Percentiles rank a stretch among this genome's conserved stretches.
phyloP scores from a whole-genome alignment of 2,888 invertebrate genomes.

The Conops quadrifasciatus region DNA sequence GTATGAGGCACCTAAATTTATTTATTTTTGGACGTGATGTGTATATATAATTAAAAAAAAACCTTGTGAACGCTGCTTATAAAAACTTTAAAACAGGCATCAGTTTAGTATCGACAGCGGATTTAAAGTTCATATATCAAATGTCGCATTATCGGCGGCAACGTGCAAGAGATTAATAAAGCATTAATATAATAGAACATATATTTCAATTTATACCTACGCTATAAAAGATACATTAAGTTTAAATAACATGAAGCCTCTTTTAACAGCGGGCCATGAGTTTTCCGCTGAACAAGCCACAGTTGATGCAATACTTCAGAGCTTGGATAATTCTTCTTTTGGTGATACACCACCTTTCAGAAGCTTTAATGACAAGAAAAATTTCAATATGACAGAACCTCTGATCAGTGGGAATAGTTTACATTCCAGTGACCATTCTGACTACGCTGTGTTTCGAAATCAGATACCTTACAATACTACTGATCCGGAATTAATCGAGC shows the following conservation, averaged over 20 bases:
- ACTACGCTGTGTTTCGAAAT: slow-evolving; percentile 52
- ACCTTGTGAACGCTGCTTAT: too few species aligned
- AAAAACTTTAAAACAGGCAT: too few species aligned
- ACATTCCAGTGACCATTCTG: slow-evolving; percentile 41
- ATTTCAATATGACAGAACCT: not conserved
- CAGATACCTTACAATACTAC: slow-evolving; percentile 59
- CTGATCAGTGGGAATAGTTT: slow-evolving; percentile 14
- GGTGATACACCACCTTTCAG: slow-evolving; percentile 45
- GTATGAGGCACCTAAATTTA: too few species aligned
- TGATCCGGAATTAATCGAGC: slow-evolving; percentile 58
- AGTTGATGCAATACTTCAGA: slow-evolving; percentile 60
- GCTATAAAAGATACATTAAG: too few species aligned
- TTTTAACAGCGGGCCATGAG: slow-evolving; percentile 45
- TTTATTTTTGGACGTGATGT: too few species aligned
- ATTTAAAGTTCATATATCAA: too few species aligned
- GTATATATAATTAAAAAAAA: too few species aligned
- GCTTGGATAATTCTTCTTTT: slow-evolving; percentile 53
- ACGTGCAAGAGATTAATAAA: too few species aligned
- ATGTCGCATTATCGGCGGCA: too few species aligned
- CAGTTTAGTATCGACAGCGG: too few species aligned
- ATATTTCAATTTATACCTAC: too few species aligned
- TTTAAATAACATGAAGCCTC: not conserved
- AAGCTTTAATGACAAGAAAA: slow-evolving; percentile 18
- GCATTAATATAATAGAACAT: too few species aligned
- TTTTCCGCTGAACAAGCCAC: slow-evolving; percentile 62